Base-by-base conservation (phyloP, 1,140 invertebrate species). In the Philaenus spumarius region DNA sequence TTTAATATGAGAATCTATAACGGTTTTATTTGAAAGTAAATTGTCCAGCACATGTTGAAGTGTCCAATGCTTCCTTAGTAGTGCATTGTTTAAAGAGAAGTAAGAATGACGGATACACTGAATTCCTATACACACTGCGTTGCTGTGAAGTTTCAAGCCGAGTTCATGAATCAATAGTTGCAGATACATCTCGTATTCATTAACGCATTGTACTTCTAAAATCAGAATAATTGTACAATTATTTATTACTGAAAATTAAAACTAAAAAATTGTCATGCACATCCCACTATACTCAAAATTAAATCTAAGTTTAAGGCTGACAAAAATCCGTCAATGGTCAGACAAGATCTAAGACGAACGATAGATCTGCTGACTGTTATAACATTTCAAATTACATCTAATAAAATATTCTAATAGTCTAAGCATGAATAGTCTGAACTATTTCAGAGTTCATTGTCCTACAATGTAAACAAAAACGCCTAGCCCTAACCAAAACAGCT, bases 1-100 rank as follows among this genome's bases (percentile, higher is more conserved):
- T 2, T 51, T 30, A 26, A n/a, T 23, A 34, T 51, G 24, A 3
- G 7, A 12, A n/a, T 34, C 14, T 3, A 59, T 26, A 14, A 58
- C n/a, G 17, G n/a, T 26, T n/a, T 57, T 56, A 17, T 50, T 56
- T 12, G 63, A 54, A 14, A 73, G 64, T 61, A 97, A 83, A 69
- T 91, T 95, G 2, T 80, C 71, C 2, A 93, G 57, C 47, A 97
- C 82, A 65, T 85, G 68, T 55, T 85, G 68, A 22, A 94, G 63
- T 53, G 75, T 80, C 89, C 93, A 97, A 63, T 95, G 82, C 74
- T 94, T 91, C 24, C 80, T 73, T 1, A 97, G 72, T 5, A 97
- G 71, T 11, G 92, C 83, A 66, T 87, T 72, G 0, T 88, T 75
- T 4, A 89, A 48, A n/a, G 77, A 80, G 70, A 97, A 97, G 66